Evolutionary conservation across 2,113 vertebrate genomes (phyloP), one percentile per base, ranked within the genome.

Genomic region (Budorcas taxicolor): DNA sequence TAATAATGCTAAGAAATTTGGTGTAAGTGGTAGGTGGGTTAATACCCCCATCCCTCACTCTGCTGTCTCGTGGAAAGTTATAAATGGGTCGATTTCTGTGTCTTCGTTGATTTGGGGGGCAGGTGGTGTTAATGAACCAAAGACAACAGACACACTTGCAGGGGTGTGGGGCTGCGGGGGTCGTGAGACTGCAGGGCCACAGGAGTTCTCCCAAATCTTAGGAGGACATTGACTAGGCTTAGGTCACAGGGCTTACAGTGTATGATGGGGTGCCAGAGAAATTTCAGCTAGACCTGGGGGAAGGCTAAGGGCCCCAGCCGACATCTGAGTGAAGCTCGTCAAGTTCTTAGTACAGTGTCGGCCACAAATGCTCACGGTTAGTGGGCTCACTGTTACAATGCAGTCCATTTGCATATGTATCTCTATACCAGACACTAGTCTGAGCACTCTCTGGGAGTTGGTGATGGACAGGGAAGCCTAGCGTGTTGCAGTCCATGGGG

Each of bases 161-260:
- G 21, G 3, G 50, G 21, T 3, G 0, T 55, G 19, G 25, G 3
- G n/a, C 7, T 29, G 40, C 3, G 17, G 31, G 31, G 5, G 9
- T 5, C 16, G 13, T 43, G 43, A 89, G 36, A 62, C 29, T 25
- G 5, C 3, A 5, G 53, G 25, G 27, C 13, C 62, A 33, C 5
- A 17, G 45, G 58, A 80, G 12, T 29, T 58, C 60, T 52, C 64
- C 40, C 2, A 67, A 23, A 62, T 84, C 6, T 23, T 33, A 21
- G 31, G 16, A 80, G 23, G 43, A n/a, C 45, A 33, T 10, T 31
- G 16, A 45, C 57, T 43, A 52, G n/a, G 6, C 64, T 53, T 10
- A 50, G 13, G 29, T 40, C 27, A 15, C 7, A 2, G 27, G 16
- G 76, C 29, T 92, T 90, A 12, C 36, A 29, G 43, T 60, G 27